A percentile compares a stretch with the other conserved stretches of the same genome.
These are phyloP conservation scores for Morpho helenor DNA, from an alignment of 2,888 invertebrate genomes.

Conservation along the genomic window DNA sequence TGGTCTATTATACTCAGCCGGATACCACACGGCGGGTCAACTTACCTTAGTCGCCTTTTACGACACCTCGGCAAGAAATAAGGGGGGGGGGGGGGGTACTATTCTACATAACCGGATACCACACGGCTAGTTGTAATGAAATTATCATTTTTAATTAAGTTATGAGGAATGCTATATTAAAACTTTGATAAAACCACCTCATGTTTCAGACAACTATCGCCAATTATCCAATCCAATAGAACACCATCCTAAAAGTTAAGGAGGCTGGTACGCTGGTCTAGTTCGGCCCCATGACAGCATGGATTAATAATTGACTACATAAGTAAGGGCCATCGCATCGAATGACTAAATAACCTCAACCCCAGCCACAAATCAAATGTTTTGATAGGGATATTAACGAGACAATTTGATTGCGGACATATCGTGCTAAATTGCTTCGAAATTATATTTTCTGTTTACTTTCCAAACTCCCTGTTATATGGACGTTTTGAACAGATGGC, in stretches of 20 bases:
- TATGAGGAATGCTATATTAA: no score
- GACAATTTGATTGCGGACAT: slow-evolving; percentile 80
- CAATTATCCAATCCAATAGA: no score
- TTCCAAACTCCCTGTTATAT: slow-evolving; percentile 72
- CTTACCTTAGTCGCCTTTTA: no score
- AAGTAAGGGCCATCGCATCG: slow-evolving; percentile 65
- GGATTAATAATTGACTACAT: slow-evolving; percentile 50
- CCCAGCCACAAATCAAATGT: slow-evolving; percentile 78
- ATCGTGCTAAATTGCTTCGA: slow-evolving; percentile 78
- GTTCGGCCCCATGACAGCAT: slow-evolving; percentile 9
- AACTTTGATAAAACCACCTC: no score
- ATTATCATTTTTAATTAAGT: no score
- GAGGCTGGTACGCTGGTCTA: slow-evolving; percentile 3
- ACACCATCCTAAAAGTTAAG: not conserved
- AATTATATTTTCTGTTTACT: slow-evolving; percentile 80
- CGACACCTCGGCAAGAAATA: no score
- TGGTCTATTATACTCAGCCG: no score
- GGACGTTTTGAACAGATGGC: slow-evolving; percentile 53
- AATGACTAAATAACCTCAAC: slow-evolving; percentile 66
- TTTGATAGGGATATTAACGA: slow-evolving; percentile 78
- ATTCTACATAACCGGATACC: no score
- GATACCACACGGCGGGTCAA: no score
- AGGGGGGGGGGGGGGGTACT: no score
- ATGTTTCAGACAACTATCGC: no score
- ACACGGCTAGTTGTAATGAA: no score